A percentile compares a stretch with the other conserved stretches of the same genome.
These are phyloP conservation scores for Conistra vaccinii DNA, from an alignment of 2,888 invertebrate species.

Conservation along the genomic window DNA sequence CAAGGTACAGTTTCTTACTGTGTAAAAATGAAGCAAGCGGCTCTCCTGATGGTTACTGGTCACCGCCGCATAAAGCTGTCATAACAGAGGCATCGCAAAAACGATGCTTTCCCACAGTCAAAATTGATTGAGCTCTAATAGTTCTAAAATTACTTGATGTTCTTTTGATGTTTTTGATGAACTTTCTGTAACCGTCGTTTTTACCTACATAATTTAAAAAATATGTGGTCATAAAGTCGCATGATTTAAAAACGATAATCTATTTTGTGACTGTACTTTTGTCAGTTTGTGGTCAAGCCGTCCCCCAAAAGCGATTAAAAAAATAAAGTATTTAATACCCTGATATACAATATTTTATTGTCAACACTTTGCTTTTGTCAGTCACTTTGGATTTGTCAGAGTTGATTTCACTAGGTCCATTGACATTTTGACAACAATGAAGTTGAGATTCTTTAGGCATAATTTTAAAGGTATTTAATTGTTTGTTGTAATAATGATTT, in stretches of 20 bases:
- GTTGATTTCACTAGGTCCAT: background rate
- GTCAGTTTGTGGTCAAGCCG: conserved; percentile 18
- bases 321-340: conserved; percentile 59
- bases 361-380: conserved; percentile 41
- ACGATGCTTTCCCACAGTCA: background rate
- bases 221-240: background rate
- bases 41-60: too few relatives aligned
- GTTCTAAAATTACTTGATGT: background rate
- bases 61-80: background rate
- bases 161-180: background rate
- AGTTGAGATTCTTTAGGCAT: background rate
- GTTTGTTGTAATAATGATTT: background rate
- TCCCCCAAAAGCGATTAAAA: conserved; percentile 38
- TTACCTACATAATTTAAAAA: background rate
- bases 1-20: conserved; percentile 6
- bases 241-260: background rate
- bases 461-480: background rate
- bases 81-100: background rate
- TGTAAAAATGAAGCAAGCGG: background rate
- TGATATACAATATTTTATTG: conserved; percentile 50
- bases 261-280: conserved; percentile 14
- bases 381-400: conserved; percentile 48
- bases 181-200: background rate
- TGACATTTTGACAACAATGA: background rate
- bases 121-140: too few relatives aligned